phyloP scores from a whole-genome alignment of 2,888 invertebrate genomes.

The Clanis bilineata region DNA sequence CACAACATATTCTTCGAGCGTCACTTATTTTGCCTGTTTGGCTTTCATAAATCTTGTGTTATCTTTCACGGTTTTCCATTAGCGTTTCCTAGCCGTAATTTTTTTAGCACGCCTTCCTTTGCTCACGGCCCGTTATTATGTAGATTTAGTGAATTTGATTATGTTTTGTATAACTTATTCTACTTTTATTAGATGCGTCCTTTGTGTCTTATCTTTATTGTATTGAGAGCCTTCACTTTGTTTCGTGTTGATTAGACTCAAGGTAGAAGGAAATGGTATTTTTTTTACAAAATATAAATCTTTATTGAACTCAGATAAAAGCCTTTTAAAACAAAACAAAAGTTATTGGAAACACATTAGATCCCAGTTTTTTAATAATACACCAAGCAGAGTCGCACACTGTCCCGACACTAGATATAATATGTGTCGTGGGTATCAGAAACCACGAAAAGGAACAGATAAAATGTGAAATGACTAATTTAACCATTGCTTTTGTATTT shows the following conservation, averaged over 20 bases:
- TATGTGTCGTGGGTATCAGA: too few species aligned
- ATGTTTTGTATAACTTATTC: conserved; percentile 12
- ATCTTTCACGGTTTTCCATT: conserved; percentile 47
- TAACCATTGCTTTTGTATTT: too few species aligned
- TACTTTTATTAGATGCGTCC: conserved; percentile 2
- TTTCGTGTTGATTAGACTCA: conserved; percentile 2
- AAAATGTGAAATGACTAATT: too few species aligned
- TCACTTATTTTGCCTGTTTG: conserved; percentile 42
- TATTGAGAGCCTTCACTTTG: neutral
- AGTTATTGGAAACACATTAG: too few species aligned
- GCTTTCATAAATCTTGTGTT: conserved; percentile 48
- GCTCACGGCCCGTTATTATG: conserved; percentile 4
- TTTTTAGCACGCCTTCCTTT: conserved; percentile 15
- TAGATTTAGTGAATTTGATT: conserved; percentile 14
- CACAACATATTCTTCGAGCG: neutral
- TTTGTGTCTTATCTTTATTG: conserved; percentile 12
- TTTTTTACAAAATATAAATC: neutral
- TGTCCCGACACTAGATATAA: too few species aligned
- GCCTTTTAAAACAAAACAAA: too few species aligned
- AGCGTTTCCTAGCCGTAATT: conserved; percentile 37
- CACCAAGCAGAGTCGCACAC: too few species aligned
- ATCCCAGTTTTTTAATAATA: too few species aligned
- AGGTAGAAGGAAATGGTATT: neutral
- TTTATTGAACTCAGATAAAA: too few species aligned
- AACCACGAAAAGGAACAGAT: too few species aligned